A percentile compares a stretch with the other conserved stretches of the same genome.
Conservation (phyloP, 2,888 invertebrate species). For the Odontothrips loti region DNA sequence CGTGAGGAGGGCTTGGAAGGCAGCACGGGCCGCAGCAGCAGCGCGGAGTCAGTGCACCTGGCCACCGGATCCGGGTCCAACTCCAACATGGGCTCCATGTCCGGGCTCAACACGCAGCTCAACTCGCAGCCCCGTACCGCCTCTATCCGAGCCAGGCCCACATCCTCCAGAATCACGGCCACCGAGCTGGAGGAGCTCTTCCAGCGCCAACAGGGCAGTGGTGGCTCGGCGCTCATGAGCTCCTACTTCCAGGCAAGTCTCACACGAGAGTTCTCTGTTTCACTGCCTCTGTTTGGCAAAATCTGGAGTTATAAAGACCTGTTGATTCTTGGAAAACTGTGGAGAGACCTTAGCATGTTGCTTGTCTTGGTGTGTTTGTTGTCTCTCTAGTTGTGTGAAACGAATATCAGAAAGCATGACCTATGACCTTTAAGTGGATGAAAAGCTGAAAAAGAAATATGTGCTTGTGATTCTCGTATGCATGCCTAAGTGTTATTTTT, state of each 20-base stretch:
- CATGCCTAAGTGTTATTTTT: no score
- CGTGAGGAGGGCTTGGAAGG: conserved; percentile 42
- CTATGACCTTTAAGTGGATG: no score
- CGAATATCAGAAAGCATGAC: no score
- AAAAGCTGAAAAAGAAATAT: no score
- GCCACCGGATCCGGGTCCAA: neutral
- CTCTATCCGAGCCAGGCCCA: conserved; percentile 83
- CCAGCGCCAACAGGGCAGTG: conserved; percentile 72
- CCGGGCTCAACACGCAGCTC: conserved; percentile 28
- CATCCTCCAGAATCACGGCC: conserved; percentile 82
- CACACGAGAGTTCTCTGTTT: no score
- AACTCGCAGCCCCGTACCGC: conserved; percentile 69
- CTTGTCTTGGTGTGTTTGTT: no score
- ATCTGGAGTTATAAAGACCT: neutral
- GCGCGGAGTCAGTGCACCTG: conserved; percentile 72
- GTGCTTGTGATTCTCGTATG: no score
- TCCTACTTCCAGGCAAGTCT: conserved; percentile 38
- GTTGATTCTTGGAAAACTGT: no score
- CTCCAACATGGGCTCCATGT: conserved; percentile 26
- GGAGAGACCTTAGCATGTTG: no score
- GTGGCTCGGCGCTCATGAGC: conserved; percentile 48
- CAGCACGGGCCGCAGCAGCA: conserved; percentile 44
- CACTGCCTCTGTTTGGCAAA: neutral
- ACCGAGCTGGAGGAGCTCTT: conserved; percentile 90
- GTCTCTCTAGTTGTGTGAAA: no score